Conservation (phyloP, 2,113 vertebrate species). For the Anseranas semipalmata region DNA sequence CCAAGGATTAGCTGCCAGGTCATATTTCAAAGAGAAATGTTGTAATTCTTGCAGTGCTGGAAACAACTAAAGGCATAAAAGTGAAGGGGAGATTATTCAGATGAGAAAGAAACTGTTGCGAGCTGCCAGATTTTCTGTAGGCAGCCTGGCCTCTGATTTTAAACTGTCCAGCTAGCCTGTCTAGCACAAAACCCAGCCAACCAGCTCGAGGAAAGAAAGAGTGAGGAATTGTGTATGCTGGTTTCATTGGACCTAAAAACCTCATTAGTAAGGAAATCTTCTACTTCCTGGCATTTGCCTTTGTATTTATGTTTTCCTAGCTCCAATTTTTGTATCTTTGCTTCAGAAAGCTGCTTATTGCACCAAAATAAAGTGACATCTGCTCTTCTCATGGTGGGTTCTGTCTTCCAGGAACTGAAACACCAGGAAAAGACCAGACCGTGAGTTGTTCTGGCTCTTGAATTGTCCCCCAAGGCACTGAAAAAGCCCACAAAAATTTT, state of each 20-base stretch:
- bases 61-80: neutral
- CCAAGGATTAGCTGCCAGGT: conserved; percentile 2
- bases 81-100: neutral
- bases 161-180: neutral
- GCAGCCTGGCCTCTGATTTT: neutral
- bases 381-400: neutral
- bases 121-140: neutral
- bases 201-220: neutral
- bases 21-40: neutral
- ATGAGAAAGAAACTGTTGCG: neutral
- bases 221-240: neutral
- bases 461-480: neutral
- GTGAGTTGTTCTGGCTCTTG: neutral
- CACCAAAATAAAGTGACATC: conserved; percentile 8
- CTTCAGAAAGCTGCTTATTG: conserved; percentile 24
- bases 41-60: neutral
- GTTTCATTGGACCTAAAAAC: neutral
- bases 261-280: neutral
- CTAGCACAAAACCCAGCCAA: neutral
- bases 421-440: neutral
- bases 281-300: neutral
- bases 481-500: neutral
- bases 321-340: neutral
- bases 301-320: conserved; percentile 21
- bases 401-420: conserved; percentile 22